Evolutionary conservation across 2,797 vertebrate species (phyloP).

Genomic region (Lerista edwardsae): DNA sequence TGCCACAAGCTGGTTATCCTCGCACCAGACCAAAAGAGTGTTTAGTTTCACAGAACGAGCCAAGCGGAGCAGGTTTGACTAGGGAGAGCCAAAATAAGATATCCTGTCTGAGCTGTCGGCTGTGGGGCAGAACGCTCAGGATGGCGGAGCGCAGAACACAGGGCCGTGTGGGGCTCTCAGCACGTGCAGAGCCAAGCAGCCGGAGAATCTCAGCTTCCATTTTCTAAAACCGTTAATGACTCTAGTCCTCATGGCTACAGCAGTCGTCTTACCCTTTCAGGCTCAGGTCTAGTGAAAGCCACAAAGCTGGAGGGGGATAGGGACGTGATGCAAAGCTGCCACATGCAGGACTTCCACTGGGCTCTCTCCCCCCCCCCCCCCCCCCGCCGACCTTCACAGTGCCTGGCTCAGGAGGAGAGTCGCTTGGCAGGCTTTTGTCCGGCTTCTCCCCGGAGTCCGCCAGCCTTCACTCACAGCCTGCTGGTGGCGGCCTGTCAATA

Average conservation of each 20-base stretch:
- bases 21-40: not conserved
- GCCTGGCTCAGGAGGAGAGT: not conserved
- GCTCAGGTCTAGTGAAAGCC: not conserved
- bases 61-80: no score
- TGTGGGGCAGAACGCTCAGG: not conserved
- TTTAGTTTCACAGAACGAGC: not conserved
- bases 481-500: conserved; percentile 37
- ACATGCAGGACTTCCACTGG: no score
- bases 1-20: not conserved
- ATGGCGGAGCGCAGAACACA: not conserved
- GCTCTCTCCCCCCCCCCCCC: no score
- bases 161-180: not conserved
- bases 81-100: not conserved
- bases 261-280: not conserved
- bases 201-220: not conserved
- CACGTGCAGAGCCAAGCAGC: not conserved
- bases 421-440: not conserved
- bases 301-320: not conserved
- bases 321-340: not conserved
- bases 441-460: conserved; percentile 2
- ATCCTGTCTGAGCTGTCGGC: no score
- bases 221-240: not conserved
- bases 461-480: not conserved
- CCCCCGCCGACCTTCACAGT: not conserved
- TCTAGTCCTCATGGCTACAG: not conserved